phyloP scores from a whole-genome alignment of 2,888 invertebrate species.

The Timandra comae region DNA sequence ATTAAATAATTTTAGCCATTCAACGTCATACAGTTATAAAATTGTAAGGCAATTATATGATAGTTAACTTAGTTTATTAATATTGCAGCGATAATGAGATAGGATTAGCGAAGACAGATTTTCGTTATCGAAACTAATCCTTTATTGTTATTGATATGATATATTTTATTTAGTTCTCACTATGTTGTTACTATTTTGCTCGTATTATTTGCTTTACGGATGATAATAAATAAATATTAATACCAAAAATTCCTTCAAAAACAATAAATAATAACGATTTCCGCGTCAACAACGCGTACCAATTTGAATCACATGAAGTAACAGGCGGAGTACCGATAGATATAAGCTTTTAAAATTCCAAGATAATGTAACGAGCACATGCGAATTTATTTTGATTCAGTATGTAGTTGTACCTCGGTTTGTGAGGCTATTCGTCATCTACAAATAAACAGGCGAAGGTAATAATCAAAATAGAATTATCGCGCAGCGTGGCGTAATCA shows the following conservation, averaged over 20 bases:
- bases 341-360: slow-evolving; percentile 72
- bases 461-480: slow-evolving; percentile 76
- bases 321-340: slow-evolving; percentile 29
- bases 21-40: slow-evolving; percentile 18
- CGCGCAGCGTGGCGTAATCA: slow-evolving; percentile 63
- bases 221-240: too few relatives aligned
- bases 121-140: too few relatives aligned
- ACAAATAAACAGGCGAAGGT: slow-evolving; percentile 72
- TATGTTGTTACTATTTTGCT: too few relatives aligned
- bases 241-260: too few relatives aligned
- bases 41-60: slow-evolving; percentile 14
- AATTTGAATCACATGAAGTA: slow-evolving; percentile 10
- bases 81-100: too few relatives aligned
- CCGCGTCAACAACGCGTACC: too few relatives aligned
- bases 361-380: slow-evolving; percentile 62
- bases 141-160: too few relatives aligned
- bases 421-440: slow-evolving; percentile 67
- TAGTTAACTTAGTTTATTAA: too few relatives aligned
- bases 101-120: too few relatives aligned
- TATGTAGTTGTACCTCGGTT: slow-evolving; percentile 34
- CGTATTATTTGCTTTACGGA: too few relatives aligned
- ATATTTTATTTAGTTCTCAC: too few relatives aligned
- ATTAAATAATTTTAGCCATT: slow-evolving; percentile 26
- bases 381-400: slow-evolving; percentile 34
- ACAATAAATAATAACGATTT: too few relatives aligned